Evolutionary conservation across 2,888 invertebrate genomes (phyloP).

Genomic region (Neoitamus cyanurus): DNA sequence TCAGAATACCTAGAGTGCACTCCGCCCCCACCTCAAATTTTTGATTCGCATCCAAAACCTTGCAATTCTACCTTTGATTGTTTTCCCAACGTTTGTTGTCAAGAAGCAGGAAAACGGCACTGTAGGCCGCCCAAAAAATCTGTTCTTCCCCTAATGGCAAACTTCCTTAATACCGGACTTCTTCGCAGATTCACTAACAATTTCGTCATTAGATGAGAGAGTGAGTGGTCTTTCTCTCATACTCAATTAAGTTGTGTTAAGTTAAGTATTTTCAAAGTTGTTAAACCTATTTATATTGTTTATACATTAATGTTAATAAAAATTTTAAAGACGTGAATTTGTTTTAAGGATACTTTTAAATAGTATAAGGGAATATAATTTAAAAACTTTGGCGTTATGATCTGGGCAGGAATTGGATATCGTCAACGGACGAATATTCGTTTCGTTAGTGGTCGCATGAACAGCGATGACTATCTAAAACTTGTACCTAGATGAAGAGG

Average conservation of each 20-base stretch:
- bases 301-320: neutral
- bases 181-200: conserved; percentile 62
- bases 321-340: neutral
- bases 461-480: no score
- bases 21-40: conserved; percentile 73
- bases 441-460: no score
- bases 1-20: conserved; percentile 81
- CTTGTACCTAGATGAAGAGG: no score
- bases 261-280: neutral
- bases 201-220: neutral
- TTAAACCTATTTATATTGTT: neutral
- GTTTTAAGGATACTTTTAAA: neutral
- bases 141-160: conserved; percentile 74
- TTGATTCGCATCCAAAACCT: conserved; percentile 77
- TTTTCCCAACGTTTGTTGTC: conserved; percentile 83
- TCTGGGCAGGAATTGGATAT: no score
- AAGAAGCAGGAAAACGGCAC: conserved; percentile 77
- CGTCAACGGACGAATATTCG: no score
- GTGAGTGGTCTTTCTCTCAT: neutral
- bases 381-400: no score
- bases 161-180: conserved; percentile 64
- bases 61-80: conserved; percentile 80
- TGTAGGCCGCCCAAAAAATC: conserved; percentile 81
- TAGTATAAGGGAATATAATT: no score
- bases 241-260: neutral